These are phyloP conservation scores for Bostrychus sinensis DNA, from an alignment of 2,113 vertebrate species.

Conservation along the genomic window DNA sequence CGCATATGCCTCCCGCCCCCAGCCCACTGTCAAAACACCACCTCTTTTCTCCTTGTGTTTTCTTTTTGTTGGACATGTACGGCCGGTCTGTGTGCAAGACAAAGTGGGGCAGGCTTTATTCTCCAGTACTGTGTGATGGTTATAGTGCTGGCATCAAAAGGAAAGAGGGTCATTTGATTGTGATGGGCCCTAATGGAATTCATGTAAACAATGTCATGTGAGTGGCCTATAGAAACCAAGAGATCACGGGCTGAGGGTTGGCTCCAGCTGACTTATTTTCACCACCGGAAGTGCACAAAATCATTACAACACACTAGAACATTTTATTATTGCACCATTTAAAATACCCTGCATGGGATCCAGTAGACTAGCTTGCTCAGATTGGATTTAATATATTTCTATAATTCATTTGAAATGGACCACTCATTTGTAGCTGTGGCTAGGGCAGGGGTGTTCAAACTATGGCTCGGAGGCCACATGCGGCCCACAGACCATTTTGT, in stretches of 20 bases:
- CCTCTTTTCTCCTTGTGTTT: constrained; percentile 32
- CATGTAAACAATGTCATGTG: constrained; percentile 32
- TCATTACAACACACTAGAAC: too few relatives aligned
- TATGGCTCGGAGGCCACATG: too few relatives aligned
- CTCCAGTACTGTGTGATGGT: constrained; percentile 18
- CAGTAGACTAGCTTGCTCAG: too few relatives aligned
- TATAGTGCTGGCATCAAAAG: constrained; percentile 15
- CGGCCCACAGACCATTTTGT: too few relatives aligned
- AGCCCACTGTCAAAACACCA: constrained; percentile 26
- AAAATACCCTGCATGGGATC: too few relatives aligned
- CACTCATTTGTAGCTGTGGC: too few relatives aligned
- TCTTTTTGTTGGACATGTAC: constrained; percentile 32
- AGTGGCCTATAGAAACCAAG: background rate
- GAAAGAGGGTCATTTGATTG: constrained; percentile 21
- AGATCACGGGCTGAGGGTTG: background rate
- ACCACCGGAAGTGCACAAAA: background rate
- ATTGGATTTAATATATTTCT: too few relatives aligned
- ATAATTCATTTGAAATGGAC: too few relatives aligned
- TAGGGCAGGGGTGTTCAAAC: too few relatives aligned
- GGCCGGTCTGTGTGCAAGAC: constrained; percentile 32
- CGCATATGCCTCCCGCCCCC: constrained; percentile 19
- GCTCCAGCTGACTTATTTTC: background rate
- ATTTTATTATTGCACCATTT: too few relatives aligned
- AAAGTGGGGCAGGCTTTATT: constrained; percentile 43
- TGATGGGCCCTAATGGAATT: constrained; percentile 21